phyloP scores from a whole-genome alignment of 1,140 invertebrate species.

The Megathymus violae region DNA sequence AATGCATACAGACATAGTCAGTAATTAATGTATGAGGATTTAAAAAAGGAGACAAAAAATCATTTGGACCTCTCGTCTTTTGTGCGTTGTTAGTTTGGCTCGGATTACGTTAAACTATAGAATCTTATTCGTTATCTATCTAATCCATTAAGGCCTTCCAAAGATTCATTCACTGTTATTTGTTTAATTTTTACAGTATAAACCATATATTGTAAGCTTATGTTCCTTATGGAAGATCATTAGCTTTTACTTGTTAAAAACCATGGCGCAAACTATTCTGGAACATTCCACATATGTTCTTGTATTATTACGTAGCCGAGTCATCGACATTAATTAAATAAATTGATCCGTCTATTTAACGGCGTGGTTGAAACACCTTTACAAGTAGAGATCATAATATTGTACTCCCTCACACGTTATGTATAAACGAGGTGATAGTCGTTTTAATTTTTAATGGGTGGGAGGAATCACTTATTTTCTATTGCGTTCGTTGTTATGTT shows the following conservation, averaged over 20 bases:
- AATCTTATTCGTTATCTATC: too few species aligned
- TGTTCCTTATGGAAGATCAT: background rate
- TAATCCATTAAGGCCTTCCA: too few species aligned
- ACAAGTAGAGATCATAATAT: conserved; percentile 10
- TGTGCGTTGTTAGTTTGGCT: too few species aligned
- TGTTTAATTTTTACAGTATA: too few species aligned
- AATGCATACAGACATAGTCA: too few species aligned
- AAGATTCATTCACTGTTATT: too few species aligned
- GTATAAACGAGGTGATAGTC: conserved; percentile 36
- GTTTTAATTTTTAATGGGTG: conserved; percentile 39
- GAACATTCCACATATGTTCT: background rate
- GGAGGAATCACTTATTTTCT: conserved; percentile 1
- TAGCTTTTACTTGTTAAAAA: background rate
- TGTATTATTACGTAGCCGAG: conserved; percentile 35
- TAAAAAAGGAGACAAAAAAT: too few species aligned
- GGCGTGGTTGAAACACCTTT: background rate
- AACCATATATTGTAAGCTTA: background rate
- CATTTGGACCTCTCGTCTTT: too few species aligned
- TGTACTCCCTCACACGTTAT: background rate
- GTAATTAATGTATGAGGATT: too few species aligned
- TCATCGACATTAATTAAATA: conserved; percentile 64
- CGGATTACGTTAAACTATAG: too few species aligned
- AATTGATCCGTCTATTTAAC: conserved; percentile 38
- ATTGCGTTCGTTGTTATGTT: background rate
- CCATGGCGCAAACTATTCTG: background rate